phyloP scores from a whole-genome alignment of 2,888 invertebrate genomes.

The Loripinus fragilis region DNA sequence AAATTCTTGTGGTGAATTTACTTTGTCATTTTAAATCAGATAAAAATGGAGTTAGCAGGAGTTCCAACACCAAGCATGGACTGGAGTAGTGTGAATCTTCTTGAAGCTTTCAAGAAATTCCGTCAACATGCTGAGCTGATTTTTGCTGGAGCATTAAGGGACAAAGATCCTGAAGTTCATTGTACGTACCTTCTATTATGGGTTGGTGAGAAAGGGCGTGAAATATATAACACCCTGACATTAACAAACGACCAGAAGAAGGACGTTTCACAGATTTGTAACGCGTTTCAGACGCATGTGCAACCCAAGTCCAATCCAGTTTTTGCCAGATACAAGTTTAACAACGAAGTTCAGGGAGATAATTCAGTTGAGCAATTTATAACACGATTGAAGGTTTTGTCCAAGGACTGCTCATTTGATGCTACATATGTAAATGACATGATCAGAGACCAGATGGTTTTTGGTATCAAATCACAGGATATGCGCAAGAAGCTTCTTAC shows the following conservation, averaged over 20 bases:
- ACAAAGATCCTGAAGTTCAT: slow-evolving; percentile 24
- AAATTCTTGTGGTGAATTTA: too few relatives aligned
- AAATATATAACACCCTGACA: slow-evolving; percentile 42
- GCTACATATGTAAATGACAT: slow-evolving; percentile 16
- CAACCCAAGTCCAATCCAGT: slow-evolving; percentile 39
- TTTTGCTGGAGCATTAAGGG: slow-evolving; percentile 31
- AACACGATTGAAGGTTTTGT: slow-evolving; percentile 27
- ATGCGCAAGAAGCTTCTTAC: slow-evolving; percentile 7
- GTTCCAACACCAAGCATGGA: slow-evolving; percentile 37
- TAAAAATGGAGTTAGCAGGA: slow-evolving; percentile 24
- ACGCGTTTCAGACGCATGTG: slow-evolving; percentile 29
- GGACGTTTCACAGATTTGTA: slow-evolving; percentile 9
- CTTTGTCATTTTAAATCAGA: too few relatives aligned
- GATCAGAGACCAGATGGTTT: slow-evolving; percentile 21
- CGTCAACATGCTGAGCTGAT: slow-evolving; percentile 38
- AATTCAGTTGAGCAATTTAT: slow-evolving; percentile 23
- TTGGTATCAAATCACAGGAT: not conserved
- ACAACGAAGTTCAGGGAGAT: slow-evolving; percentile 30
- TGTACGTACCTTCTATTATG: slow-evolving; percentile 31
- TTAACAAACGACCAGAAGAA: slow-evolving; percentile 7
- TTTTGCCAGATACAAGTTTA: slow-evolving; percentile 39
- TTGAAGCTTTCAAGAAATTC: slow-evolving; percentile 45
- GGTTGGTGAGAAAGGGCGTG: slow-evolving; percentile 38
- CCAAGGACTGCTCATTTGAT: slow-evolving; percentile 23
- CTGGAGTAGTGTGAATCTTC: slow-evolving; percentile 39